These are phyloP conservation scores for Conger conger DNA, from an alignment of 2,113 vertebrate species.

Conservation along the genomic window DNA sequence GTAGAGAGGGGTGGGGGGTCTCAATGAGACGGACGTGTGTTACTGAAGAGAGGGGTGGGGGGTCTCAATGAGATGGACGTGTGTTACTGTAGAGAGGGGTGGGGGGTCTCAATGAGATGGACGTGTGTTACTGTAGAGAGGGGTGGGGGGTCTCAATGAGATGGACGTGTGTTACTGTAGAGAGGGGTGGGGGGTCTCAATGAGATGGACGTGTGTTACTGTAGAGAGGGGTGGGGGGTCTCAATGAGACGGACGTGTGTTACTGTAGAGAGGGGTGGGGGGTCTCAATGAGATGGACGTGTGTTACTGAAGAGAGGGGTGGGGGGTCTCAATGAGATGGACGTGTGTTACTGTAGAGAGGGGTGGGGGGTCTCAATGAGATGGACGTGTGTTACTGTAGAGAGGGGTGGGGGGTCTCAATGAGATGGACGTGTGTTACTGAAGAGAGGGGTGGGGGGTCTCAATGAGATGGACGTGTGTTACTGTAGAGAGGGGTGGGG, in stretches of 20 bases:
- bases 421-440: too few relatives aligned
- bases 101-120: slow-evolving; percentile 77
- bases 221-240: slow-evolving; percentile 39
- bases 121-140: background rate
- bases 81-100: background rate
- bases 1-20: slow-evolving; percentile 39
- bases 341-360: background rate
- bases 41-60: background rate
- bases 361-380: slow-evolving; percentile 70
- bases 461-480: too few relatives aligned
- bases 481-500: background rate
- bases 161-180: too few relatives aligned
- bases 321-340: slow-evolving; percentile 77
- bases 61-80: too few relatives aligned
- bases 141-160: slow-evolving; percentile 70
- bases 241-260: too few relatives aligned
- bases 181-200: slow-evolving; percentile 65
- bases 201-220: too few relatives aligned
- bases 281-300: too few relatives aligned
- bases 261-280: background rate
- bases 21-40: too few relatives aligned
- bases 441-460: slow-evolving; percentile 39
- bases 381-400: too few relatives aligned
- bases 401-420: slow-evolving; percentile 65
- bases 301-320: background rate